Base-by-base conservation (phyloP, 2,113 vertebrate species). In the Edolisoma coerulescens region DNA sequence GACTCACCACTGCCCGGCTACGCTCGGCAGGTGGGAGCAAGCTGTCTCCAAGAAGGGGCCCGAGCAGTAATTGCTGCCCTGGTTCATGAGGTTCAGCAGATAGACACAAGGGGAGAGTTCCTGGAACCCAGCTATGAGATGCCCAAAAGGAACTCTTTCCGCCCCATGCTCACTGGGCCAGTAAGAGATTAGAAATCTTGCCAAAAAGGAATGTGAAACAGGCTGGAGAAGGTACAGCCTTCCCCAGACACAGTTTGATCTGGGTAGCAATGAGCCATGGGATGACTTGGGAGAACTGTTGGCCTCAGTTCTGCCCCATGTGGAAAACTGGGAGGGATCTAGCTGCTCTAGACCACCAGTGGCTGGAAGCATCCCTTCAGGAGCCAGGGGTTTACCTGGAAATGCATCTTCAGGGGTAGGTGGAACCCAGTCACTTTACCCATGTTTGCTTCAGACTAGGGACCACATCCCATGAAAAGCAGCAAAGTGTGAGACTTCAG, bases 21-120 rank as follows among this genome's bases (percentile, higher is more conserved):
- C 91, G 92, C 96, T 93, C 70, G 3, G 87, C 95, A 97, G 97
- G 97, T 97, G 95, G 97, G 97, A 97, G 95, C 18, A 69, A 96
- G 57, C 74, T 6, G 11, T 54, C 90, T 95, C 95, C 30, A 33
- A 85, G 49, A 96, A 95, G 91, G 77, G 95, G 83, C 70, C 96
- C n/a, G 4, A 91, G 95, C 92, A 94, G 87, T n/a, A 85, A 67
- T 39, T 37, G 10, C 57, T 92, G 94, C 92, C 41, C 84, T 79
- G 85, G 93, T 41, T 88, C 86, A 84, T 4, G 10, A 23, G 42
- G 20, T 49, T 80, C 67, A 57, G 85, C 86, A 96, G 84, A 92
- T 33, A 95, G 63, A 59, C 26, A 21, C 41, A 92, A 94, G 17
- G 9, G 47, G 39, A 96, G 56, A 85, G 21, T 86, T 95, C 49